These are phyloP conservation scores for Pogonocherus hispidulus DNA, from an alignment of 2,888 invertebrate genomes.

Conservation along the genomic window DNA sequence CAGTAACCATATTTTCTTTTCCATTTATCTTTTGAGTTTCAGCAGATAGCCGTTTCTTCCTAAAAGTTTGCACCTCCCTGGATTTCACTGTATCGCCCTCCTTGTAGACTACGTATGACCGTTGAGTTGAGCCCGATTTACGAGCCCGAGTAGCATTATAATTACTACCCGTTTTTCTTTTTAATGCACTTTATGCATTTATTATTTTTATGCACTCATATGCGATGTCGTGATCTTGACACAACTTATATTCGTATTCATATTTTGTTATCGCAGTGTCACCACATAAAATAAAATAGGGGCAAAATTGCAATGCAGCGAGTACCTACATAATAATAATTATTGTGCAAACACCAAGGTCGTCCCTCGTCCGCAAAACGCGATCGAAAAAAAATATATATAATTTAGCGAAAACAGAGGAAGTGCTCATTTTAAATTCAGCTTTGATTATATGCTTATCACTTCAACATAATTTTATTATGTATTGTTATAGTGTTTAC, in stretches of 20 bases:
- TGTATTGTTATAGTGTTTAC: constrained; percentile 29
- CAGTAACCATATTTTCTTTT: too few relatives aligned
- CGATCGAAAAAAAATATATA: constrained; percentile 33
- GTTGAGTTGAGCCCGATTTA: too few relatives aligned
- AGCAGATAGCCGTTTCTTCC: too few relatives aligned
- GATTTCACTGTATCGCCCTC: too few relatives aligned
- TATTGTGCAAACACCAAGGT: constrained; percentile 35
- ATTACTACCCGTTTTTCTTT: too few relatives aligned
- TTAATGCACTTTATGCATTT: too few relatives aligned
- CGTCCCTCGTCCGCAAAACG: constrained; percentile 27
- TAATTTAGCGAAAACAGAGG: constrained; percentile 32
- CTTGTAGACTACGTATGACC: too few relatives aligned
- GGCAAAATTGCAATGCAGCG: constrained; percentile 37
- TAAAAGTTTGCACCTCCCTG: too few relatives aligned
- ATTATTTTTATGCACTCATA: constrained; percentile 13
- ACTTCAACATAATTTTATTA: constrained; percentile 26
- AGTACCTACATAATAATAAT: constrained; percentile 38
- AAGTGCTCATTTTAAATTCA: constrained; percentile 35
- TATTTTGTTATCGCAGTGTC: constrained; percentile 24
- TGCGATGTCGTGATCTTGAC: constrained; percentile 17
- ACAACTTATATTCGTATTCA: constrained; percentile 11
- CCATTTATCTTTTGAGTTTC: too few relatives aligned
- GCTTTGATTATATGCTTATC: constrained; percentile 39
- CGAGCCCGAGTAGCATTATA: too few relatives aligned
- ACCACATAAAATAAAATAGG: constrained; percentile 21